Evolutionary conservation across 2,888 invertebrate species (phyloP).

Genomic region (Acronicta psi): DNA sequence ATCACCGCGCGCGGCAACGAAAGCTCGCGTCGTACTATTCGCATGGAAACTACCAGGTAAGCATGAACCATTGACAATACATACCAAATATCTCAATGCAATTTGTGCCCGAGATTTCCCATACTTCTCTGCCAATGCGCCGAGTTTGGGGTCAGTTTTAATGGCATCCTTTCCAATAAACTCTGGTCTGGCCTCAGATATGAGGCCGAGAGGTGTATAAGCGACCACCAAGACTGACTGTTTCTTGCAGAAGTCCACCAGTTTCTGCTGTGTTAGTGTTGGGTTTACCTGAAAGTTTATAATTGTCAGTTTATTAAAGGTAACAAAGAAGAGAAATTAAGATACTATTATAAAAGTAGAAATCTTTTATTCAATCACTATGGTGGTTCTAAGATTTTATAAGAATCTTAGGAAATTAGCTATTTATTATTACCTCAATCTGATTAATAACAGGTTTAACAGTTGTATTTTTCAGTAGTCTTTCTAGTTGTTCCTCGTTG

Average conservation of each 20-base stretch:
- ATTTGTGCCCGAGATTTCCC: conserved; percentile 91
- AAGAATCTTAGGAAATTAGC: too few species aligned
- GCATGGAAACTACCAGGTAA: not conserved
- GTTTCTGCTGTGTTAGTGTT: conserved; percentile 91
- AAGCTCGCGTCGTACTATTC: too few species aligned
- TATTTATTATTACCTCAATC: conserved; percentile 75
- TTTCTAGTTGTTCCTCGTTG: conserved; percentile 91
- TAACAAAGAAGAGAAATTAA: too few species aligned
- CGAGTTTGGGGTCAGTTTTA: conserved; percentile 89
- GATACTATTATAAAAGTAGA: too few species aligned
- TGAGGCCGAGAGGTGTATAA: conserved; percentile 92
- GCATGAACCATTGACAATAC: conserved; percentile 20
- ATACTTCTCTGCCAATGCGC: conserved; percentile 89
- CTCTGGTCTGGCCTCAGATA: conserved; percentile 82
- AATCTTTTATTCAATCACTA: too few species aligned
- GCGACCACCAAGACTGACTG: conserved; percentile 91
- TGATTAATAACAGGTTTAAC: conserved; percentile 91
- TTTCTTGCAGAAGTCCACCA: conserved; percentile 91
- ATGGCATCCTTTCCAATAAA: conserved; percentile 87
- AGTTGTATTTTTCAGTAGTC: conserved; percentile 87
- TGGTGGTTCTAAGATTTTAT: too few species aligned
- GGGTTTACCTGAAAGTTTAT: conserved; percentile 86
- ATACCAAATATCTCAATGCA: conserved; percentile 91
- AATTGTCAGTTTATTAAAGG: too few species aligned
- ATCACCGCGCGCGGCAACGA: too few species aligned